Percentiles rank a stretch among this genome's conserved stretches.
Evolutionary conservation across 2,113 vertebrate species (phyloP).

Genomic region (Henicopernis longicauda): DNA sequence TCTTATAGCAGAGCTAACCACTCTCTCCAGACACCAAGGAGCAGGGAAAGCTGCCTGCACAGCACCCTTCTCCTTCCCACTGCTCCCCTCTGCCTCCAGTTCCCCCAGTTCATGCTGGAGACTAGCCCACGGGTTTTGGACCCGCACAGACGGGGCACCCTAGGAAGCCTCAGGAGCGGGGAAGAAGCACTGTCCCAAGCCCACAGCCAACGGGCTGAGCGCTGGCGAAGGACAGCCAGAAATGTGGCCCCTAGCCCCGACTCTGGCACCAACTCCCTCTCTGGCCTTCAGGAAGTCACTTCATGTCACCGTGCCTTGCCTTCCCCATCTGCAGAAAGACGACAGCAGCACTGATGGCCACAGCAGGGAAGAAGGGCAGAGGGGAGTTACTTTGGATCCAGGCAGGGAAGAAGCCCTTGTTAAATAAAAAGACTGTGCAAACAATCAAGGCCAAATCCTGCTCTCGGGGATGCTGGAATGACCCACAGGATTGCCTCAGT

Average conservation of each 20-base stretch:
- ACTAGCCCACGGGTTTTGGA: background rate
- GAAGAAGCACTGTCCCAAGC: background rate
- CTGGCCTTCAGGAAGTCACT: background rate
- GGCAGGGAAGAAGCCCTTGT: background rate
- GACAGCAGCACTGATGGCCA: background rate
- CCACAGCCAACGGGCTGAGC: background rate
- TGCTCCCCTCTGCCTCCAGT: background rate
- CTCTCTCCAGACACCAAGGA: background rate
- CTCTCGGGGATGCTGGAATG: background rate
- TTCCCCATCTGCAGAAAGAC: background rate
- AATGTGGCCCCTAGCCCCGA: rapidly evolving
- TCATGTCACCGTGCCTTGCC: rapidly evolving
- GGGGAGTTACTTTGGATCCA: background rate
- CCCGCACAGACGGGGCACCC: rapidly evolving
- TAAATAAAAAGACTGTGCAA: background rate
- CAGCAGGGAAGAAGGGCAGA: background rate
- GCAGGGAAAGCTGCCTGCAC: background rate
- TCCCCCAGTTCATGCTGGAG: rapidly evolving
- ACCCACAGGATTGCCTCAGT: background rate
- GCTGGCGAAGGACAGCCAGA: background rate
- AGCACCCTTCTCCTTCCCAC: background rate
- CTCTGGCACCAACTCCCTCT: background rate
- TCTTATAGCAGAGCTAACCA: background rate
- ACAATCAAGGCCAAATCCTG: background rate
- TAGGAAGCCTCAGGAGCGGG: too few relatives aligned